Conservation (phyloP, 2,888 invertebrate species). For the Suillia variegata region DNA sequence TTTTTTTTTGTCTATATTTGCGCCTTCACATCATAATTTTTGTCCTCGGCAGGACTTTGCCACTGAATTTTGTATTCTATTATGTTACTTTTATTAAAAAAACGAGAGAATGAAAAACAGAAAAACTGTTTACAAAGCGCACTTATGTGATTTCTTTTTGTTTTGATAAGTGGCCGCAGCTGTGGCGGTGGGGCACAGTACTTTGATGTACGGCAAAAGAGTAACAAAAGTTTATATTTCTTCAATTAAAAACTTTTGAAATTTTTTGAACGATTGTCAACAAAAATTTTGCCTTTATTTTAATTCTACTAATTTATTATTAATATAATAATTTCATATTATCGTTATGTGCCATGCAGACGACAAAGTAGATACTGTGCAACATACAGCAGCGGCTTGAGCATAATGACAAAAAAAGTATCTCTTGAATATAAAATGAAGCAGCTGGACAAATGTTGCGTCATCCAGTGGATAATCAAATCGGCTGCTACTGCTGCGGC, state of each 20-base stretch:
- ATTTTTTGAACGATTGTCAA: too few species aligned
- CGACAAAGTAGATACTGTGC: too few species aligned
- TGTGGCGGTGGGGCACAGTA: neutral
- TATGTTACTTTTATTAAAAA: too few species aligned
- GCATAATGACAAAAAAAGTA: slow-evolving; percentile 36
- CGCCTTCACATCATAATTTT: neutral
- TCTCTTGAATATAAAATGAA: slow-evolving; percentile 50
- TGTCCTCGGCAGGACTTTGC: neutral
- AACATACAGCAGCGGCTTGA: slow-evolving; percentile 12
- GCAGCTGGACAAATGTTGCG: slow-evolving; percentile 46
- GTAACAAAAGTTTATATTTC: too few species aligned
- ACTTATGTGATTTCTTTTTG: slow-evolving; percentile 34
- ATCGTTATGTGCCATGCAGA: neutral
- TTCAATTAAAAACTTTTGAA: too few species aligned
- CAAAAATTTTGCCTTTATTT: too few species aligned
- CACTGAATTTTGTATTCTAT: neutral
- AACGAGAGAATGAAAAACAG: too few species aligned
- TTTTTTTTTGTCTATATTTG: too few species aligned
- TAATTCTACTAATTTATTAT: too few species aligned
- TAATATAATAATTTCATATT: too few species aligned
- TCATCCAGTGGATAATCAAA: slow-evolving; percentile 43
- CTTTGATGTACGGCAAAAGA: too few species aligned
- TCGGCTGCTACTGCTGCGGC: too few species aligned
- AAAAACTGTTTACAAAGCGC: slow-evolving; percentile 5
- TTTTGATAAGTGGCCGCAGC: slow-evolving; percentile 15